phyloP scores from a whole-genome alignment of 2,113 vertebrate genomes.

The Apteryx owenii region DNA sequence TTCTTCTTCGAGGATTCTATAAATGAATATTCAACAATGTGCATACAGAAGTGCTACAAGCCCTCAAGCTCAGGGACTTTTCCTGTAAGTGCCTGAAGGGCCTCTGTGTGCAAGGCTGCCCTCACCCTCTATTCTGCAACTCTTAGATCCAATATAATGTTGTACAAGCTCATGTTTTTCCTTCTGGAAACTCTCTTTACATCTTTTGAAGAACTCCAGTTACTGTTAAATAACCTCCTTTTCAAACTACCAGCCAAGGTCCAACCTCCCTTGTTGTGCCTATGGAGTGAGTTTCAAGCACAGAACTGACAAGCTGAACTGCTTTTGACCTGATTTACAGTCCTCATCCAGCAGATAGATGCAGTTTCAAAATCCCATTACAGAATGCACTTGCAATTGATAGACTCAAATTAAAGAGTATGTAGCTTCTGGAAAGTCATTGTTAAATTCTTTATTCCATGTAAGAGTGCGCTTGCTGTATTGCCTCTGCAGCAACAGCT shows the following conservation, averaged over 20 bases:
- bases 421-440: neutral
- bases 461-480: neutral
- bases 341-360: neutral
- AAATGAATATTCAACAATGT: neutral
- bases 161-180: neutral
- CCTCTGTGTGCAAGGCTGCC: neutral
- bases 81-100: neutral
- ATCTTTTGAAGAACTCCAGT: neutral
- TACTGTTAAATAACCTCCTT: neutral
- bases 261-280: neutral
- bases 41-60: neutral
- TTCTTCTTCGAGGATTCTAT: neutral
- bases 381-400: neutral
- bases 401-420: neutral
- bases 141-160: neutral
- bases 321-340: neutral
- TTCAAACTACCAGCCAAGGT: neutral
- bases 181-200: neutral
- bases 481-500: neutral
- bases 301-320: neutral
- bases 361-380: slow-evolving; percentile 4
- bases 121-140: neutral
- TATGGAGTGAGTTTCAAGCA: neutral
- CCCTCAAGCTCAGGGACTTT: neutral
- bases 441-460: neutral